These are phyloP conservation scores for Rhinogobius similis DNA, from an alignment of 2,113 vertebrate genomes.

Conservation along the genomic window DNA sequence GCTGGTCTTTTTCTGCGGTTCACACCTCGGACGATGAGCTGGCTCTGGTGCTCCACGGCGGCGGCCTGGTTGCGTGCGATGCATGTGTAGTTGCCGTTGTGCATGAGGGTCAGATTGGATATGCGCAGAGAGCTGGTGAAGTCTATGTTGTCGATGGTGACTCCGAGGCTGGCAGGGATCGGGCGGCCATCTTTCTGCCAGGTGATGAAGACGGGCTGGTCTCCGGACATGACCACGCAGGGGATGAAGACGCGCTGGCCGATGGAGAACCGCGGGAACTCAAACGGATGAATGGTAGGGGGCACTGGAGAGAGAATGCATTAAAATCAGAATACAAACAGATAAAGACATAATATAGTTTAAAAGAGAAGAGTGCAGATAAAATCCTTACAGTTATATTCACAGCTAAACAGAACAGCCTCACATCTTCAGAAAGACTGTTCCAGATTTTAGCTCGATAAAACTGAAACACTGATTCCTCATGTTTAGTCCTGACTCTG, in stretches of 20 bases:
- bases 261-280: slow-evolving; percentile 95
- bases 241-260: slow-evolving; percentile 97
- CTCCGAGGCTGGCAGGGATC: slow-evolving; percentile 92
- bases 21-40: slow-evolving; percentile 93
- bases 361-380: too few relatives aligned
- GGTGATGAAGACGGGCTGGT: slow-evolving; percentile 96
- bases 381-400: too few relatives aligned
- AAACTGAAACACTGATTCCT: too few relatives aligned
- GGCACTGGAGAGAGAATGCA: slow-evolving; percentile 81
- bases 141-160: slow-evolving; percentile 98
- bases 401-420: too few relatives aligned
- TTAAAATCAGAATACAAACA: too few relatives aligned
- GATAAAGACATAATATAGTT: too few relatives aligned
- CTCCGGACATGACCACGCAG: slow-evolving; percentile 95
- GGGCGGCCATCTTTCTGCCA: slow-evolving; percentile 97
- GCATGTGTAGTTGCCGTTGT: slow-evolving; percentile 98
- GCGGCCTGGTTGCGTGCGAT: slow-evolving; percentile 95
- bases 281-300: slow-evolving; percentile 96
- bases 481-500: too few relatives aligned
- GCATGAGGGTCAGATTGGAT: slow-evolving; percentile 94
- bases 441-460: too few relatives aligned
- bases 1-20: too few relatives aligned
- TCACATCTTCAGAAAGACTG: too few relatives aligned
- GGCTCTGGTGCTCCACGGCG: slow-evolving; percentile 93
- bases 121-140: slow-evolving; percentile 96